phyloP scores from a whole-genome alignment of 2,888 invertebrate genomes.

The Unio pictorum region DNA sequence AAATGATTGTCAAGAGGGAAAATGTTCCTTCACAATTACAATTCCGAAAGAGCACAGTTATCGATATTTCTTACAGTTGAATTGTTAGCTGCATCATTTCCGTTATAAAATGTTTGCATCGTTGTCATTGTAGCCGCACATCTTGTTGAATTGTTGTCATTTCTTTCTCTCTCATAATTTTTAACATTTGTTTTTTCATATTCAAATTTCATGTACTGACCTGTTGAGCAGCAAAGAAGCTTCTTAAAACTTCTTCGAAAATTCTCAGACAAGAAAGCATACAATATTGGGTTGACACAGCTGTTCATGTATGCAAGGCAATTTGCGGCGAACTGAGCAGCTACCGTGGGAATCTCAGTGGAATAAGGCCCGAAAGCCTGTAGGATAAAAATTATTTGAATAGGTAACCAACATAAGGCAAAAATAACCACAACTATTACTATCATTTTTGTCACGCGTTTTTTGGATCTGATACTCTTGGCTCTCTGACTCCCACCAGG shows the following conservation, averaged over 20 bases:
- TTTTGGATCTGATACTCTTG: constrained; percentile 87
- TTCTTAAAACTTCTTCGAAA: constrained; percentile 88
- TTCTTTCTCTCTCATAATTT: too few relatives aligned
- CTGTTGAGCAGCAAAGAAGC: constrained; percentile 63
- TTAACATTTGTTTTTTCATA: constrained; percentile 59
- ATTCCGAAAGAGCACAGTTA: too few relatives aligned
- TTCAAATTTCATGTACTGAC: constrained; percentile 46
- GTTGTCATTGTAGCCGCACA: too few relatives aligned
- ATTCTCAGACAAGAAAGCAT: constrained; percentile 94
- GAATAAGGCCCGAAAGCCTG: constrained; percentile 83
- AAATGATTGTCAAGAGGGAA: too few relatives aligned
- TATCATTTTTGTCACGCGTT: constrained; percentile 92
- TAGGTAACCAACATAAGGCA: constrained; percentile 94
- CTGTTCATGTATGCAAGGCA: constrained; percentile 89
- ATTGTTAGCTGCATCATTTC: too few relatives aligned
- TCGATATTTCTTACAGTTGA: too few relatives aligned
- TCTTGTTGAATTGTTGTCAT: too few relatives aligned
- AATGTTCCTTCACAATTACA: too few relatives aligned
- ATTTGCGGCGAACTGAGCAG: constrained; percentile 67
- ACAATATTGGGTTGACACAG: constrained; percentile 94
- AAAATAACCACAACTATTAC: constrained; percentile 92
- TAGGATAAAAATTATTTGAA: constrained; percentile 81
- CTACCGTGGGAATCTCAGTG: constrained; percentile 75
- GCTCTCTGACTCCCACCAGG: constrained; percentile 82
- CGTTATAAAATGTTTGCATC: too few relatives aligned